Evolutionary conservation across 2,797 vertebrate species (phyloP).

Genomic region (Poecilia wingei): DNA sequence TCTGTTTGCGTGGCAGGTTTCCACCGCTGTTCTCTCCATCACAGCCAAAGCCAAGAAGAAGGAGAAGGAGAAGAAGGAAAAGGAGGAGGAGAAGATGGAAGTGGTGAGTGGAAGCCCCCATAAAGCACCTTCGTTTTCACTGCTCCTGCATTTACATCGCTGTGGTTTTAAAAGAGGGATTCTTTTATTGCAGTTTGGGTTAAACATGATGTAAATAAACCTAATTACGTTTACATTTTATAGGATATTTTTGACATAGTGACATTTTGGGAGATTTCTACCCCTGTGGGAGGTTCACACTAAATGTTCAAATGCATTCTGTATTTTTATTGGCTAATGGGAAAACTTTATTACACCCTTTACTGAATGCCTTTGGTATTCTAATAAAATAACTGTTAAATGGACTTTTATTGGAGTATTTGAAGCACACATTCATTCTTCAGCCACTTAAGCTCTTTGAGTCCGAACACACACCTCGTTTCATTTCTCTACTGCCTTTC

Average conservation of each 20-base stretch:
- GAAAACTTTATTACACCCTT: neutral
- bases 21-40: slow-evolving; percentile 97
- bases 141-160: neutral
- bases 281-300: neutral
- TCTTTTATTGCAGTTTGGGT: neutral
- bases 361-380: neutral
- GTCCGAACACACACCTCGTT: neutral
- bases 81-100: slow-evolving; percentile 98
- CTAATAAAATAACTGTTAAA: slow-evolving; percentile 2
- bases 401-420: neutral
- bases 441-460: neutral
- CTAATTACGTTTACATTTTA: neutral
- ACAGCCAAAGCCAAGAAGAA: slow-evolving; percentile 99
- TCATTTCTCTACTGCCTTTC: slow-evolving; percentile 16
- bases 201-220: neutral
- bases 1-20: slow-evolving; percentile 84
- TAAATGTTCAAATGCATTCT: neutral
- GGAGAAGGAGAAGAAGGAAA: slow-evolving; percentile 97
- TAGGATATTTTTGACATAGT: neutral
- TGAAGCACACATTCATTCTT: neutral
- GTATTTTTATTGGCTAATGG: slow-evolving; percentile 2
- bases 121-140: neutral
- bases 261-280: neutral
- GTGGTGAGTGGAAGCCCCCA: slow-evolving; percentile 85
- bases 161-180: slow-evolving; percentile 1